Base-by-base conservation (phyloP, 2,797 vertebrate genomes). In the Babyrousa celebensis region DNA sequence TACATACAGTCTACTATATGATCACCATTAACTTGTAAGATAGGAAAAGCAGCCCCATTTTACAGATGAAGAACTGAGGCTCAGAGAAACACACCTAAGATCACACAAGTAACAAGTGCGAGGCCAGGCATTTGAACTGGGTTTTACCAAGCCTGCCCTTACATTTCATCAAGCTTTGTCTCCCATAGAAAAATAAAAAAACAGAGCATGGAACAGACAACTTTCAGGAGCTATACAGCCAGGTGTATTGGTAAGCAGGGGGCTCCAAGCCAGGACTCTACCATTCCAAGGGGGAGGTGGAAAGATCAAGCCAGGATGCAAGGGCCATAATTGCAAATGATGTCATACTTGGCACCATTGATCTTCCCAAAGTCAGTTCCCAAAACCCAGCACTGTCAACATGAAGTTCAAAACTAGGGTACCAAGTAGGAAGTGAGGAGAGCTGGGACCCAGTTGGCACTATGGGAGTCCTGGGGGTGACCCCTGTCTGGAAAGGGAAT, bases 291-390 rank as follows among this genome's bases (percentile, higher is more conserved):
- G 20, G 58, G 85, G 48, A 87, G 11, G n/a, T 27, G 23, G 40
- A 54, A 94, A 89, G 18, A 54, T 23, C 17, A 77, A 71, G 62
- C 23, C 20, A 72, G 27, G 12, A 88, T 27, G 29, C 63, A 67
- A 62, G 58, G 60, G 48, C n/a, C 48, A 25, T 4, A 18, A 40
- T 25, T 87, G 40, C 80, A 94, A 70, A 52, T 36, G 17, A 86
- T 7, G 15, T 89, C 85, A 83, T 32, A 75, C 48, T 78, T 85
- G 29, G 36, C 65, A 92, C 43, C 67, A 80, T 84, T 0, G 7
- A n/a, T 43, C 94, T 86, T 94, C 65, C 60, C 54, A 48, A 88
- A 91, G 56, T 89, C 71, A 85, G 54, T 40, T 75, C 52, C 77
- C 27, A 88, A 70, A 12, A 12, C 32, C 91, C 79, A 78, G 36